Conservation (phyloP, 2,797 vertebrate genomes). For the Lacerta agilis region DNA sequence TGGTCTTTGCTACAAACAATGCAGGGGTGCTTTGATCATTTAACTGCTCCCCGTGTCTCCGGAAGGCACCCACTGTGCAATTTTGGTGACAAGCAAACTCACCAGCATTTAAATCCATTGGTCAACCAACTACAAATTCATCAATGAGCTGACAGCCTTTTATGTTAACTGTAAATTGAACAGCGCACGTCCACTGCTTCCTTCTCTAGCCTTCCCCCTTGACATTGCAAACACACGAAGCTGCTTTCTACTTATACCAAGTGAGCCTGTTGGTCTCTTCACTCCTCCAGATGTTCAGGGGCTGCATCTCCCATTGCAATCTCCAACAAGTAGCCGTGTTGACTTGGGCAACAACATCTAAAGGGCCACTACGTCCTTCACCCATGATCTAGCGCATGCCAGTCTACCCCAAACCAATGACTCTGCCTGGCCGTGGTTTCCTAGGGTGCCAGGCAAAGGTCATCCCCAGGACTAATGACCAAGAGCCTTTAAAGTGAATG, state of each 20-base stretch:
- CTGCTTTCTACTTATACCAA: background rate
- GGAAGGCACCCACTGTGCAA: background rate
- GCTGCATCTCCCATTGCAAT: background rate
- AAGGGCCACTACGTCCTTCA: too few species aligned
- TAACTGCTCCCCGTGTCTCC: too few species aligned
- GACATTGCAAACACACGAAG: background rate
- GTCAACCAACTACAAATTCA: background rate
- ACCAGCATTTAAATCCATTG: background rate
- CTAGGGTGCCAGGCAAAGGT: background rate
- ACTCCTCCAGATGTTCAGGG: background rate
- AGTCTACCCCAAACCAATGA: too few species aligned
- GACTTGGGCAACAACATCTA: too few species aligned
- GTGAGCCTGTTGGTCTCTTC: too few species aligned
- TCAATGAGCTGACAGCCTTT: background rate
- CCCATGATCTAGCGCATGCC: too few species aligned
- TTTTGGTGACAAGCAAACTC: background rate
- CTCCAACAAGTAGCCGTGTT: too few species aligned
- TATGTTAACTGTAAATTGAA: background rate
- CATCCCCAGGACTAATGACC: background rate
- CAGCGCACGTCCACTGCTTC: background rate
- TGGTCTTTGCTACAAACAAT: too few species aligned
- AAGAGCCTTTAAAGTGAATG: background rate
- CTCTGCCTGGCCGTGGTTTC: background rate
- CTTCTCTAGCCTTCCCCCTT: background rate
- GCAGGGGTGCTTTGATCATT: too few species aligned